Conservation (phyloP, 2,797 vertebrate species). For the Sebastes iracundus region DNA sequence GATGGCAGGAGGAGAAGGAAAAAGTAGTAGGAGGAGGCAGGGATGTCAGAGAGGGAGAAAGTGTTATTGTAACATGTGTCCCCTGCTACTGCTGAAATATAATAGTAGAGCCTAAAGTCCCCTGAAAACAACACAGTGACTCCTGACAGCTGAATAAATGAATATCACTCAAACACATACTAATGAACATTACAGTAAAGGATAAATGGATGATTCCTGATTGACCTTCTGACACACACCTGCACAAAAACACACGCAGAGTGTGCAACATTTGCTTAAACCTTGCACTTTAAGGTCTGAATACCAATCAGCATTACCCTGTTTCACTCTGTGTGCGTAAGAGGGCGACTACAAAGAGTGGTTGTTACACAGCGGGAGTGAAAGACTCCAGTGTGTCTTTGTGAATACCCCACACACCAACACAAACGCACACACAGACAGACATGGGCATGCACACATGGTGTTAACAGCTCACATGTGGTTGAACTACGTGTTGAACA, state of each 20-base stretch:
- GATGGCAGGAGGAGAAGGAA: constrained; percentile 45
- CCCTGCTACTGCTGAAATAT: background rate
- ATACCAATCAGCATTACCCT: constrained; percentile 70
- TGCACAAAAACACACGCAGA: background rate
- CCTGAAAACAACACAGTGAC: too few species aligned
- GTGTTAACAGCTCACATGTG: constrained; percentile 63
- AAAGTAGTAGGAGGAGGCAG: constrained; percentile 49
- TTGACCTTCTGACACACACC: background rate
- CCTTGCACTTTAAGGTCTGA: constrained; percentile 44
- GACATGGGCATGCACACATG: constrained; percentile 9
- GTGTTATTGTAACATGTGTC: constrained; percentile 39
- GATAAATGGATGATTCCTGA: background rate
- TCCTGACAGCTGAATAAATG: background rate
- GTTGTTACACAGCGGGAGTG: constrained; percentile 71
- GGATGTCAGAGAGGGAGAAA: constrained; percentile 43
- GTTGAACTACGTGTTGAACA: constrained; percentile 25
- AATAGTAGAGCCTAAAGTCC: background rate
- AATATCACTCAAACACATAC: background rate
- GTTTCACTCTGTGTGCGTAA: constrained; percentile 42
- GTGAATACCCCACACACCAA: constrained; percentile 30
- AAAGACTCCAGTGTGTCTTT: constrained; percentile 76
- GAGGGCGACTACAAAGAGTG: constrained; percentile 72
- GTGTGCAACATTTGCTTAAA: constrained; percentile 16
- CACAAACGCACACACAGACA: constrained; percentile 19
- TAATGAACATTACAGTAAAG: background rate